These are phyloP conservation scores for Caenorhabditis afra DNA, from an alignment of 2,888 invertebrate species.

Conservation along the genomic window DNA sequence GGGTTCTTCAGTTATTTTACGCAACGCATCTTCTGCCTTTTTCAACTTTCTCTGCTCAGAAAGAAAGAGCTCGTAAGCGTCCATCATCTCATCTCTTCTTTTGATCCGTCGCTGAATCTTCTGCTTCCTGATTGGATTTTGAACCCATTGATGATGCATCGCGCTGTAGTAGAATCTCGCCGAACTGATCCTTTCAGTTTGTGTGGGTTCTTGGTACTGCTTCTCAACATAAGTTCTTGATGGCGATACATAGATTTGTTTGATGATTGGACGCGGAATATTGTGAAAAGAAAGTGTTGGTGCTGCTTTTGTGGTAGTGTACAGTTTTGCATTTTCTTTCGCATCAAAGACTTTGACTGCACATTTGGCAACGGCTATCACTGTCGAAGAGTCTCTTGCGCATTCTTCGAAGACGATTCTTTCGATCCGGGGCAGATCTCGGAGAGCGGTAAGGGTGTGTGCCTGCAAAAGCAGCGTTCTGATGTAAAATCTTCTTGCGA, in stretches of 20 bases:
- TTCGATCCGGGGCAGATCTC: slow-evolving; percentile 65
- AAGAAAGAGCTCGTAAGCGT: slow-evolving; percentile 63
- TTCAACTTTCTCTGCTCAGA: slow-evolving; percentile 59
- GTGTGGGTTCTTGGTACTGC: not conserved
- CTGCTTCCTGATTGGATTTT: slow-evolving; percentile 64
- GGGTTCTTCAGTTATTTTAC: slow-evolving; percentile 27
- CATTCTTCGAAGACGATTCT: slow-evolving; percentile 73
- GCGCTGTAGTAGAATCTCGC: slow-evolving; percentile 48
- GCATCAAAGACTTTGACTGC: slow-evolving; percentile 65
- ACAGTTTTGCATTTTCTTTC: slow-evolving; percentile 35
- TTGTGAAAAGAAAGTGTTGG: slow-evolving; percentile 19
- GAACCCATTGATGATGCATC: slow-evolving; percentile 40
- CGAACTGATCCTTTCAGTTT: not conserved
- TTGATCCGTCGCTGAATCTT: slow-evolving; percentile 7
- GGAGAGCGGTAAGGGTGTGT: slow-evolving; percentile 59
- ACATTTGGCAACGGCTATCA: slow-evolving; percentile 71
- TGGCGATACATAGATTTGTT: slow-evolving; percentile 54
- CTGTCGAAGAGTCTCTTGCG: slow-evolving; percentile 65
- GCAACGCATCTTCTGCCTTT: slow-evolving; percentile 46
- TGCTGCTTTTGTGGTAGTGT: slow-evolving; percentile 19
- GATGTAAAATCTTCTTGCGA: slow-evolving; percentile 10
- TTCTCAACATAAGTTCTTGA: slow-evolving; percentile 40
- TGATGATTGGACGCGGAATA: slow-evolving; percentile 25
- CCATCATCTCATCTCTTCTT: slow-evolving; percentile 54
- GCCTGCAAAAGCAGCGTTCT: slow-evolving; percentile 62